Base-by-base conservation (phyloP, 2,888 invertebrate genomes). In the Dicranocentrus wangi region DNA sequence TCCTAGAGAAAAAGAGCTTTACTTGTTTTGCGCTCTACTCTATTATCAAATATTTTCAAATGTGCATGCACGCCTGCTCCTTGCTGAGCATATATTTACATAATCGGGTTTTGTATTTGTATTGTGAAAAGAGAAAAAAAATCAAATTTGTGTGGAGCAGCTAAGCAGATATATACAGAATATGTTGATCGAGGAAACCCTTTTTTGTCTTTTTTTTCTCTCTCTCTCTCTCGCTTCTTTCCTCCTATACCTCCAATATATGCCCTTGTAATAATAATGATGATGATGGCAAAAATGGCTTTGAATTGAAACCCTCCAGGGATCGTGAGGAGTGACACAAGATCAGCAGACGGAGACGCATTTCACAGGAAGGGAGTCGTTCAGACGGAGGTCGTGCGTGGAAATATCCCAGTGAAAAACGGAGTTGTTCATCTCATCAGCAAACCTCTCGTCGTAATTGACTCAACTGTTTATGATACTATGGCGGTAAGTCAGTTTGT, bases 401-500 rank as follows among this genome's bases (percentile, higher is more conserved):
- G 94, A 39, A 97, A 97, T 89, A 96, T 97, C 85, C 96, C 97
- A 0, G 95, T 97, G 28, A 93, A 93, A 88, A 97, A 97, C 87
- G 97, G 97, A 39, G 96, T 97, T 0, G 93, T 97, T 2, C 97
- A 98, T 90, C 92, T 98, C 83, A 97, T 97, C 86, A 94, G 95
- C 87, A 92, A 95, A 84, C 97, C 97, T 0, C 90, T 97, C 17
- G 95, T 97, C 94, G 93, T 97, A 79, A 94, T 96, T 69, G 96
- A 96, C 87, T 94, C 94, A n/a, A 93, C 94, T 2, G 93, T 96
- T 83, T 93, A 92, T 85, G 93, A 96, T 88, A 94, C 96, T 88
- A 90, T 96, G 79, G 93, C 94, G 94, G 96, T 96, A 91, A 91
- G 91, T 89, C 65, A 76, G 71, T 75, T 81, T 81, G 63, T 76